phyloP scores from a whole-genome alignment of 2,797 vertebrate species.

The Hyperoplus immaculatus region DNA sequence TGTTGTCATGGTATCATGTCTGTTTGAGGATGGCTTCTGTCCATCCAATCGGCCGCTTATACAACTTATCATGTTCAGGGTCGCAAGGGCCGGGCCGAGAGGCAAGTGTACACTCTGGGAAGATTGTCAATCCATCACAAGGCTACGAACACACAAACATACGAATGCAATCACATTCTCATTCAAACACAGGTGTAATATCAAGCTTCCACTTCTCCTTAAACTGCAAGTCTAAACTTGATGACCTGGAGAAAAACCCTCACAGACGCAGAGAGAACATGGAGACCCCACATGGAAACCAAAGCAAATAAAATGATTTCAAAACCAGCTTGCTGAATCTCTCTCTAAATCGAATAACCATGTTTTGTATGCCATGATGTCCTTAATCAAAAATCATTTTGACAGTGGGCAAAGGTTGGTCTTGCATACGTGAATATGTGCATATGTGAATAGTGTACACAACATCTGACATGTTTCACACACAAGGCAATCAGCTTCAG shows the following conservation, averaged over 20 bases:
- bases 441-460: background rate
- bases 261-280: background rate
- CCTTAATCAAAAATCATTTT: background rate
- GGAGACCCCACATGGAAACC: background rate
- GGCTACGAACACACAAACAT: conserved; percentile 21
- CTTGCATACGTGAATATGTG: background rate
- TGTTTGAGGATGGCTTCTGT: conserved; percentile 17
- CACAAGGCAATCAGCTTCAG: background rate
- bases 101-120: conserved; percentile 9
- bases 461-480: conserved; percentile 14
- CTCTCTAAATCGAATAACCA: background rate
- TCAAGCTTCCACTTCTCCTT: background rate
- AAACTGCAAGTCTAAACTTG: conserved; percentile 9
- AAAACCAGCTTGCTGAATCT: background rate
- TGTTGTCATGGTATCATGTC: conserved; percentile 18
- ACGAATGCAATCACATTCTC: conserved; percentile 1
- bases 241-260: conserved; percentile 8
- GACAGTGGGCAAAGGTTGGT: background rate
- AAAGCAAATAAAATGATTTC: background rate
- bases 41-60: conserved; percentile 32
- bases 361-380: background rate
- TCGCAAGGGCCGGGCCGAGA: background rate
- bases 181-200: background rate
- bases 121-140: conserved; percentile 38
- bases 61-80: conserved; percentile 32